Conservation (phyloP, 2,797 vertebrate genomes). For the Cheirogaleus major region DNA sequence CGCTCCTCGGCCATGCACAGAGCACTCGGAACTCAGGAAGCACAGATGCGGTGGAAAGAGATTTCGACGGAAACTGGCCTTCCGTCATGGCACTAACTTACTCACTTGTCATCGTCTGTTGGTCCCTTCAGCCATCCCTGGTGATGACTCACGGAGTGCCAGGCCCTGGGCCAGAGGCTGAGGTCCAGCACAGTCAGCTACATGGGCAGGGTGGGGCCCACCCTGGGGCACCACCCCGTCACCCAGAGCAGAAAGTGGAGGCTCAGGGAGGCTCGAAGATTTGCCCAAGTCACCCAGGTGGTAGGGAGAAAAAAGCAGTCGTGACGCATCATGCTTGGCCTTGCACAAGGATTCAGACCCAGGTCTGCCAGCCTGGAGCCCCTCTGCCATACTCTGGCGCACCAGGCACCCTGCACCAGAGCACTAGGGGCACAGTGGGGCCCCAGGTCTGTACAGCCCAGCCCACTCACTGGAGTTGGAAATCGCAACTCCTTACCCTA, state of each 20-base stretch:
- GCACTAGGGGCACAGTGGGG: too few relatives aligned
- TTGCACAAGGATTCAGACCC: neutral
- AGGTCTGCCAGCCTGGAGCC: neutral
- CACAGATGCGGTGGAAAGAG: fast-evolving
- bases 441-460: fast-evolving
- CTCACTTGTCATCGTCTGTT: fast-evolving
- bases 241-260: neutral
- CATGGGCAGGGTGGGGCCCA: fast-evolving
- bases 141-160: fast-evolving
- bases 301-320: neutral
- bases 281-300: fast-evolving
- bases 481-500: fast-evolving
- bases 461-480: neutral
- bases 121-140: neutral
- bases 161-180: neutral
- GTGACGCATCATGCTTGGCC: fast-evolving
- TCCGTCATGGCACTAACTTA: fast-evolving
- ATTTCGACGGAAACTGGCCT: neutral
- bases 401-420: neutral
- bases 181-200: neutral
- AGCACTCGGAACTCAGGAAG: neutral
- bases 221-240: fast-evolving
- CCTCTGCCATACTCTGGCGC: fast-evolving
- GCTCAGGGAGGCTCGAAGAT: neutral
- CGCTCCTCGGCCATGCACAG: fast-evolving